A percentile compares a stretch with the other conserved stretches of the same genome.
These are phyloP conservation scores for Galemys pyrenaicus DNA, from an alignment of 2,113 vertebrate genomes.

Conservation along the genomic window DNA sequence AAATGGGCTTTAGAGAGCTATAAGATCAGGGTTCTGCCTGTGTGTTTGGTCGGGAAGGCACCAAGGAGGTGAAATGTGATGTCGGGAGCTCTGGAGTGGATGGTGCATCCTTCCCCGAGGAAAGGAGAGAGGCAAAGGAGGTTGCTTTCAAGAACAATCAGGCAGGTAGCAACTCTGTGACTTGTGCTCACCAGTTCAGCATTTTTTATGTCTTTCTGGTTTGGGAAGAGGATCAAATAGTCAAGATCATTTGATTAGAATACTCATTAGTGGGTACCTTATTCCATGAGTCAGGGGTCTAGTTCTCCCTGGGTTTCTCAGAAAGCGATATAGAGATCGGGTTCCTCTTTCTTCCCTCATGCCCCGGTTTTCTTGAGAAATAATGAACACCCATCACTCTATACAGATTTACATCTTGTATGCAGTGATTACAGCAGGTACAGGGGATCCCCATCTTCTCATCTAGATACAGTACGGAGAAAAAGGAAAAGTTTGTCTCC, in stretches of 20 bases:
- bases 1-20: not conserved
- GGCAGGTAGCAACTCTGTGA: fast-evolving
- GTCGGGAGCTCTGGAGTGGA: not conserved
- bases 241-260: not conserved
- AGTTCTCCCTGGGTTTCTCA: not conserved
- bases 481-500: not conserved
- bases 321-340: fast-evolving
- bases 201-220: not conserved
- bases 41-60: not conserved
- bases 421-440: not conserved
- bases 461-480: not conserved
- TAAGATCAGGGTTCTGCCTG: not conserved
- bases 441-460: not conserved
- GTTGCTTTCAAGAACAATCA: fast-evolving
- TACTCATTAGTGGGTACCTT: not conserved
- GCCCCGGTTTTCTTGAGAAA: not conserved
- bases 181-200: too few relatives aligned
- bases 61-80: not conserved
- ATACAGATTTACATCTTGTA: not conserved
- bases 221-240: not conserved
- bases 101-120: not conserved
- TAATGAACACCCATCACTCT: not conserved
- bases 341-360: not conserved
- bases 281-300: not conserved
- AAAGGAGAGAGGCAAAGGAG: too few relatives aligned